A percentile compares a stretch with the other conserved stretches of the same genome.
These are phyloP conservation scores for Latrodectus geometricus DNA, from an alignment of 1,140 invertebrate species.

Conservation along the genomic window DNA sequence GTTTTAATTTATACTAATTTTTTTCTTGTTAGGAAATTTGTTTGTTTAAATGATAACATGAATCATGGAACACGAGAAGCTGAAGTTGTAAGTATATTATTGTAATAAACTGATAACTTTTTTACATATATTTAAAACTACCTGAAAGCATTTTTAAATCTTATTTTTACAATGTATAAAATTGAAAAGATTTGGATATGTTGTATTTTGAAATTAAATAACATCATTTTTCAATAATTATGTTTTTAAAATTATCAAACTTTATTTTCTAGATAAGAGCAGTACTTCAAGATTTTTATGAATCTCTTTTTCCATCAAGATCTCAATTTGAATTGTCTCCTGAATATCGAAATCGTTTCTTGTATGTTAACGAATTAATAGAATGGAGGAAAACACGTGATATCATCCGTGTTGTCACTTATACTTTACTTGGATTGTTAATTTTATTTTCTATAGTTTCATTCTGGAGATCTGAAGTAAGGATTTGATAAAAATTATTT, in stretches of 20 bases:
- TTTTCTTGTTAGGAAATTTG: conserved; percentile 79
- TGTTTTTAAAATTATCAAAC: conserved; percentile 17
- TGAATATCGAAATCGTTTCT: conserved; percentile 80
- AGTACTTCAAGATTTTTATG: conserved; percentile 81
- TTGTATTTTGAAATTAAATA: no score
- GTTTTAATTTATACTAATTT: neutral
- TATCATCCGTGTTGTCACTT: conserved; percentile 55
- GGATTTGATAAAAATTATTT: no score
- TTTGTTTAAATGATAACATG: conserved; percentile 88
- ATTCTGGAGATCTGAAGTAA: conserved; percentile 57
- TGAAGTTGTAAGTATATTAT: conserved; percentile 73
- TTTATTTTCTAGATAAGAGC: conserved; percentile 72
- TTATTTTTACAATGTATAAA: no score
- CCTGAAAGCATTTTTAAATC: no score
- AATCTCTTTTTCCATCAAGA: conserved; percentile 79
- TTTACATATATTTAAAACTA: no score
- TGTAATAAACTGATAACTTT: no score
- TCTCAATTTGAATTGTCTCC: conserved; percentile 81
- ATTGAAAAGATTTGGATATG: no score
- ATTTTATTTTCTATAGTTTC: conserved; percentile 51
- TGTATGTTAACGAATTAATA: conserved; percentile 75
- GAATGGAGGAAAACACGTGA: conserved; percentile 71
- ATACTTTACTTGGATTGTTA: conserved; percentile 9
- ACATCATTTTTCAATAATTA: neutral
- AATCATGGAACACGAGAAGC: conserved; percentile 75